These are phyloP conservation scores for Cyprinella venusta DNA, from an alignment of 2,797 vertebrate genomes.

Conservation along the genomic window DNA sequence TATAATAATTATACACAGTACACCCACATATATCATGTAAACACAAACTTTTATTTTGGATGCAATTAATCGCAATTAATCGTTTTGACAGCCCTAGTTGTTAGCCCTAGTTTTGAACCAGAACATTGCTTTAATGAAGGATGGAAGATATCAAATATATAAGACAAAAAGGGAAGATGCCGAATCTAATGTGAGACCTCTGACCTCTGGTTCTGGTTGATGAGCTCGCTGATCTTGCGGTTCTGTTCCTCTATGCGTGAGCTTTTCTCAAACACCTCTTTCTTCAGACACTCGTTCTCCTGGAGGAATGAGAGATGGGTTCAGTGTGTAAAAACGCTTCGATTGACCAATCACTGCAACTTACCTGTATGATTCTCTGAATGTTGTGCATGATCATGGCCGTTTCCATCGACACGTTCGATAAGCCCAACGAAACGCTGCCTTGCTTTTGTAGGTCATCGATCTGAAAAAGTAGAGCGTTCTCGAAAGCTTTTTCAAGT, in stretches of 20 bases:
- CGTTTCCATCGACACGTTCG: slow-evolving; percentile 91
- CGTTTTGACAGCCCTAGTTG: no score
- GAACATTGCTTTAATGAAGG: not conserved
- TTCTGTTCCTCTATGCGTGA: slow-evolving; percentile 94
- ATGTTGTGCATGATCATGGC: slow-evolving; percentile 95
- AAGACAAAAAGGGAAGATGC: not conserved
- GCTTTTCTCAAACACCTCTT: slow-evolving; percentile 95
- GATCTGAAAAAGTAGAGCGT: slow-evolving; percentile 74
- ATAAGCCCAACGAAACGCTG: slow-evolving; percentile 76
- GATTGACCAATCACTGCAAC: not conserved
- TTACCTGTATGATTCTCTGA: slow-evolving; percentile 93
- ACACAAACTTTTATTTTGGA: no score
- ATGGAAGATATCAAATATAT: not conserved
- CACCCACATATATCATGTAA: no score
- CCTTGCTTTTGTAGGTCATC: slow-evolving; percentile 87
- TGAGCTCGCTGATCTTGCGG: slow-evolving; percentile 91
- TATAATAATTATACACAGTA: no score
- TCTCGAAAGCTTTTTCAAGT: not conserved
- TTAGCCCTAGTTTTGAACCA: no score
- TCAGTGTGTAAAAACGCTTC: not conserved
- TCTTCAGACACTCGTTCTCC: slow-evolving; percentile 97
- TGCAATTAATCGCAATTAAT: no score
- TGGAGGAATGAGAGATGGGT: slow-evolving; percentile 57
- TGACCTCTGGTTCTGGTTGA: slow-evolving; percentile 95
- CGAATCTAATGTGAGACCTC: not conserved